These are phyloP conservation scores for Perccottus glenii DNA, from an alignment of 2,113 vertebrate genomes.

Conservation along the genomic window DNA sequence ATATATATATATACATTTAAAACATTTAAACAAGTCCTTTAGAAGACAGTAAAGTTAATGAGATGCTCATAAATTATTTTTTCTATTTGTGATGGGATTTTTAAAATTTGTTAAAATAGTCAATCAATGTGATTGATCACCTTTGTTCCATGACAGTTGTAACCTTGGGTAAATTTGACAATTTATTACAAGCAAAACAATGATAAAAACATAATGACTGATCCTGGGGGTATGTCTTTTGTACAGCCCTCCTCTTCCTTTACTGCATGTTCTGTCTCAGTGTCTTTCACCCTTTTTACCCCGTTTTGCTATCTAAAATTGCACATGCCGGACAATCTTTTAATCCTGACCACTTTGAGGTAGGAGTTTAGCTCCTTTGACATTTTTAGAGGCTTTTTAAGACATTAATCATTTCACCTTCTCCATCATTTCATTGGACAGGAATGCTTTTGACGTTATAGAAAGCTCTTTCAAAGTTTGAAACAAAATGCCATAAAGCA, in stretches of 20 bases:
- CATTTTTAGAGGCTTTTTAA: not conserved
- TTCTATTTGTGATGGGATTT: not conserved
- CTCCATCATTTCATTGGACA: not conserved
- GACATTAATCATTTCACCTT: not conserved
- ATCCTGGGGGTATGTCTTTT: not conserved
- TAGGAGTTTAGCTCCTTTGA: too few relatives aligned
- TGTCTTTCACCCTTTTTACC: too few relatives aligned
- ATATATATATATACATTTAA: too few relatives aligned
- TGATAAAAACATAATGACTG: not conserved
- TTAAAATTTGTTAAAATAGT: not conserved
- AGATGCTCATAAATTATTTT: not conserved
- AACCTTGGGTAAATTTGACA: not conserved
- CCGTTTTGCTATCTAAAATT: too few relatives aligned
- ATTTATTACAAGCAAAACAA: constrained; percentile 2
- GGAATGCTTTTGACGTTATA: not conserved
- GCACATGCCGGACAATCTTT: not conserved
- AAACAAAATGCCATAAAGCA: not conserved
- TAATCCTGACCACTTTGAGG: too few relatives aligned
- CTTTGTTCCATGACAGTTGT: not conserved
- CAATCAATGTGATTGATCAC: not conserved
- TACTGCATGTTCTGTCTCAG: not conserved
- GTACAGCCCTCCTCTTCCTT: not conserved
- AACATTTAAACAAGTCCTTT: too few relatives aligned
- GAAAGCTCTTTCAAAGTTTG: not conserved
- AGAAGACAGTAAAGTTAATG: too few relatives aligned